Conservation (phyloP, 2,888 invertebrate genomes). For the Uloborus plumipes region DNA sequence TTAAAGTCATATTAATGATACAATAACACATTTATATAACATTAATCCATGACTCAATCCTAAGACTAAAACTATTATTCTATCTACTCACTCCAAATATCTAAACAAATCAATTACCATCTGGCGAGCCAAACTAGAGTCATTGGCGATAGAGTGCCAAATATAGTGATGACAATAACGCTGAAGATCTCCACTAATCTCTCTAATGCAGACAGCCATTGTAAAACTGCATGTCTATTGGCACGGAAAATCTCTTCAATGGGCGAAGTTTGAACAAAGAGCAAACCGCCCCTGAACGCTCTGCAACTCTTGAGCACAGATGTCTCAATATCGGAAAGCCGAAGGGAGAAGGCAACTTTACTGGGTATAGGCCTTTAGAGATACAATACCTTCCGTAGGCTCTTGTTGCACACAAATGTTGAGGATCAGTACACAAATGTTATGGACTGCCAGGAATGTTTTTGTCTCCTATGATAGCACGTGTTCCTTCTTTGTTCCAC, state of each 20-base stretch:
- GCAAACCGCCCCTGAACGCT: conserved; percentile 45
- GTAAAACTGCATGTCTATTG: conserved; percentile 51
- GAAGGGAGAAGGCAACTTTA: conserved; percentile 39
- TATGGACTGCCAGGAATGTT: conserved; percentile 37
- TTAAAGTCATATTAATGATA: too few relatives aligned
- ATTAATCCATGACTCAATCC: too few relatives aligned
- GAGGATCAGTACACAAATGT: conserved; percentile 1
- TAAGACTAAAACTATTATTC: too few relatives aligned
- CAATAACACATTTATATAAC: too few relatives aligned
- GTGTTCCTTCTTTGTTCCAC: conserved; percentile 23
- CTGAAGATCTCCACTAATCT: conserved; percentile 42
- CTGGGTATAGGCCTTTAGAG: conserved; percentile 7
- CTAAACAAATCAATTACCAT: too few relatives aligned
- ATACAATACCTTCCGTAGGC: conserved; percentile 10
- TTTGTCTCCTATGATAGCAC: conserved; percentile 57
- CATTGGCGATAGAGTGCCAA: conserved; percentile 55
- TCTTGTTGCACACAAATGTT: conserved; percentile 4
- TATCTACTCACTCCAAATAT: too few relatives aligned
- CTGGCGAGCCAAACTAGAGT: conserved; percentile 11
- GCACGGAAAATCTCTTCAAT: conserved; percentile 62
- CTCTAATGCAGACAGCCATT: conserved; percentile 53
- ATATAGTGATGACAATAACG: conserved; percentile 9
- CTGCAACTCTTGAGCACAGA: conserved; percentile 23
- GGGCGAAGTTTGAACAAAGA: conserved; percentile 48
- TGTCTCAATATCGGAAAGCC: conserved; percentile 50